Evolutionary conservation across 2,888 invertebrate genomes (phyloP).

Genomic region (Rhagium mordax): DNA sequence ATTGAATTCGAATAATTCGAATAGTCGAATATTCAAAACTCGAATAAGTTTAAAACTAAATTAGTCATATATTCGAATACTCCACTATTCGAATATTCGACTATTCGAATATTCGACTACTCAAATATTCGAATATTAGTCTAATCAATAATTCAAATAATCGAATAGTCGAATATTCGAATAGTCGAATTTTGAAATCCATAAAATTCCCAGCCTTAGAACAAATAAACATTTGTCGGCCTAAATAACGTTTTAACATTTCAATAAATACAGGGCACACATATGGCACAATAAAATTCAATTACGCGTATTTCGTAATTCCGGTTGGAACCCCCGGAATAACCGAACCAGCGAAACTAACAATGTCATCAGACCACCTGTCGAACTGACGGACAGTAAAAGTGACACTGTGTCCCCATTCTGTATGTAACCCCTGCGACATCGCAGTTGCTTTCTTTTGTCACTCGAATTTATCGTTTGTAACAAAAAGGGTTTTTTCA

Average conservation of each 20-base stretch:
- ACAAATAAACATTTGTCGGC: constrained; percentile 15
- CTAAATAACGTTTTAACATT: not conserved
- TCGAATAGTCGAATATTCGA: too few species aligned
- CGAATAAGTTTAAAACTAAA: too few species aligned
- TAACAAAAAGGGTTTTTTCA: constrained; percentile 29
- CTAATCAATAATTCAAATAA: too few species aligned
- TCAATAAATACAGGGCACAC: constrained; percentile 36
- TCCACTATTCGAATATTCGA: too few species aligned
- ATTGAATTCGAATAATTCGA: too few species aligned
- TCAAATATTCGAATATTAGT: too few species aligned
- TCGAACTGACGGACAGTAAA: constrained; percentile 58
- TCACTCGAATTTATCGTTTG: constrained; percentile 35
- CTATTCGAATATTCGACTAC: too few species aligned
- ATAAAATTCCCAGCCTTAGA: too few species aligned
- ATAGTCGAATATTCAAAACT: too few species aligned
- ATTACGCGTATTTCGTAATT: constrained; percentile 61
- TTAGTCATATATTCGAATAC: too few species aligned
- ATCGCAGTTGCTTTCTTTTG: constrained; percentile 37
- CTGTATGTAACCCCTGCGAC: constrained; percentile 40
- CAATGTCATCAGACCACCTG: constrained; percentile 66
- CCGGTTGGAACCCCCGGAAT: constrained; percentile 55
- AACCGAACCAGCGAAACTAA: constrained; percentile 64
- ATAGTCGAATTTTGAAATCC: too few species aligned
- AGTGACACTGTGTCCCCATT: constrained; percentile 56
- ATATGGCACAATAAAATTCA: constrained; percentile 64